phyloP scores from a whole-genome alignment of 2,113 vertebrate species.

The Limanda limanda region DNA sequence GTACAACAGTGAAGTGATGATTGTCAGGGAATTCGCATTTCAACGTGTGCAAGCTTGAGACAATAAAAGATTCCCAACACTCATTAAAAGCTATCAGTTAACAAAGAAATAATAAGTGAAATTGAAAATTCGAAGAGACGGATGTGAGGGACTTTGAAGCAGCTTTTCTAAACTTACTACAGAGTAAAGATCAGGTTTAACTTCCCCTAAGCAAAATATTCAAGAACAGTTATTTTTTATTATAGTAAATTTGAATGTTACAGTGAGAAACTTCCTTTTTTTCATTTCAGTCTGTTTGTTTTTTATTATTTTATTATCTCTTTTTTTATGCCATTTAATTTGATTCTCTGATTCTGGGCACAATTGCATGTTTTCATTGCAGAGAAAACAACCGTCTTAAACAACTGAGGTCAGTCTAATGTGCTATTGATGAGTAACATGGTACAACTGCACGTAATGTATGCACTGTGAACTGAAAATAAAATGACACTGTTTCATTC shows the following conservation, averaged over 20 bases:
- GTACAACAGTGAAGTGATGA: conserved; percentile 3
- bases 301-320: conserved; percentile 36
- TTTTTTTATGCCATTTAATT: conserved; percentile 28
- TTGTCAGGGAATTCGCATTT: conserved; percentile 23
- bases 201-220: neutral
- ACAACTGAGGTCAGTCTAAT: conserved; percentile 68
- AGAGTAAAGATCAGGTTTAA: neutral
- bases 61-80: neutral
- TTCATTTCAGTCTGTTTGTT: conserved; percentile 17
- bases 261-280: conserved; percentile 5
- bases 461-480: conserved; percentile 83
- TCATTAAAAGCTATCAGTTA: neutral
- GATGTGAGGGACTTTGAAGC: conserved; percentile 46
- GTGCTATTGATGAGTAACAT: conserved; percentile 72
- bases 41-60: conserved; percentile 16
- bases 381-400: conserved; percentile 54
- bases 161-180: conserved; percentile 14
- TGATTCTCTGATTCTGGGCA: conserved; percentile 50
- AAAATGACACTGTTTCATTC: conserved; percentile 75
- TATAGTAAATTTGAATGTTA: conserved; percentile 26
- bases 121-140: neutral
- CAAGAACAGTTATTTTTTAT: neutral
- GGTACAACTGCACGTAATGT: conserved; percentile 77
- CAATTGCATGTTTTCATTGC: conserved; percentile 76
- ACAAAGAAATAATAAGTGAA: neutral